A percentile compares a stretch with the other conserved stretches of the same genome.
Conservation (phyloP, 2,888 invertebrate species). For the Lasioglossum oenotherae region DNA sequence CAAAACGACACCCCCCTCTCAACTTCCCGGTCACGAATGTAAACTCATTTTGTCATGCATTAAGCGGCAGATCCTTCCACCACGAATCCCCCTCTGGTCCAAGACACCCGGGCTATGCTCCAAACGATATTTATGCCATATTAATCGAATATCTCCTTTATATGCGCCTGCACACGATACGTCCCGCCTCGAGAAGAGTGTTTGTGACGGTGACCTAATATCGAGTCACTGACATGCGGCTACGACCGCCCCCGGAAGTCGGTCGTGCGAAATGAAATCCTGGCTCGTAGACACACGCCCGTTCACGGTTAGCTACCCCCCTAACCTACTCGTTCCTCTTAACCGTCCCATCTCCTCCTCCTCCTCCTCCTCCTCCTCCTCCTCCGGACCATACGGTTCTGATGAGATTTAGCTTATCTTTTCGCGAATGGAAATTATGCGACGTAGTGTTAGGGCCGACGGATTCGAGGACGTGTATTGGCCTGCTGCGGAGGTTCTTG, state of each 20-base stretch:
- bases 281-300: slow-evolving; percentile 25
- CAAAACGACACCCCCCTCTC: slow-evolving; percentile 10
- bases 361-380: no score
- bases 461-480: neutral
- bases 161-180: slow-evolving; percentile 57
- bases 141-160: slow-evolving; percentile 74
- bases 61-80: slow-evolving; percentile 62
- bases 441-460: neutral
- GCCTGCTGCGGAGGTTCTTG: neutral
- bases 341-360: neutral
- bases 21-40: slow-evolving; percentile 69
- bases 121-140: slow-evolving; percentile 77
- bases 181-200: slow-evolving; percentile 22
- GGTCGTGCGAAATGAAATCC: slow-evolving; percentile 58
- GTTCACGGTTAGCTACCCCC: slow-evolving; percentile 31
- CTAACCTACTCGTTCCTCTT: neutral
- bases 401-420: slow-evolving; percentile 19
- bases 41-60: slow-evolving; percentile 81
- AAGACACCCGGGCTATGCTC: slow-evolving; percentile 36
- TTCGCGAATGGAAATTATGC: slow-evolving; percentile 20
- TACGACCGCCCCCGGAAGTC: slow-evolving; percentile 53
- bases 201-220: slow-evolving; percentile 65
- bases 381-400: neutral
- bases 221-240: slow-evolving; percentile 54
- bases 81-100: neutral